Conservation (phyloP, 2,113 vertebrate genomes). For the Pleuronectes platessa region DNA sequence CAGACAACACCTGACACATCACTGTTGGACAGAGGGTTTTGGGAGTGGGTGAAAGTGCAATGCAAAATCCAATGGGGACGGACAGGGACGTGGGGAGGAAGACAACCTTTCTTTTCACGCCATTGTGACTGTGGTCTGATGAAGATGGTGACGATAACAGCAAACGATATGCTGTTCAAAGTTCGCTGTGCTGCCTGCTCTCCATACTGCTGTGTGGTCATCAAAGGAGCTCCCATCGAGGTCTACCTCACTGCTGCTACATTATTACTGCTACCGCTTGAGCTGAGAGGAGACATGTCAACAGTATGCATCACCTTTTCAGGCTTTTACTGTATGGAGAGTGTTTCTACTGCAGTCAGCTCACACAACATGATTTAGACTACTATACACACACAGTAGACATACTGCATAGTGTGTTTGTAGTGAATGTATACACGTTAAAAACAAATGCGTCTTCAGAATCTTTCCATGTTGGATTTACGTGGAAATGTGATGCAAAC, state of each 20-base stretch:
- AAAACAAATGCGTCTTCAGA: not conserved
- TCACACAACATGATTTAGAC: not conserved
- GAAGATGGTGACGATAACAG: not conserved
- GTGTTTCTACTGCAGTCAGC: not conserved
- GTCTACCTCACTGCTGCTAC: constrained; percentile 66
- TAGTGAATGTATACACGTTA: not conserved
- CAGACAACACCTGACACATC: not conserved
- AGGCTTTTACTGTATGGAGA: not conserved
- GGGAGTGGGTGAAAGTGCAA: constrained; percentile 23
- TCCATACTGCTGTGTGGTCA: constrained; percentile 55
- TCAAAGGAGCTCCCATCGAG: constrained; percentile 44
- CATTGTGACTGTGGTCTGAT: constrained; percentile 26
- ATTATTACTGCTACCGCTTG: constrained; percentile 56
- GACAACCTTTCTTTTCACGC: constrained; percentile 22
- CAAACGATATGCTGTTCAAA: constrained; percentile 27
- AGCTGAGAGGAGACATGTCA: constrained; percentile 29
- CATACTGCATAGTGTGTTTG: not conserved
- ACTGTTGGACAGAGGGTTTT: constrained; percentile 12
- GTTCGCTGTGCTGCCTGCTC: constrained; percentile 48
- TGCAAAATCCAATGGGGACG: constrained; percentile 21
- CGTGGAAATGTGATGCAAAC: constrained; percentile 40
- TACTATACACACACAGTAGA: not conserved
- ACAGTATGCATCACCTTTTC: constrained; percentile 44
- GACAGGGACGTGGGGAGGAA: constrained; percentile 1
- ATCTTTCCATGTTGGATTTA: constrained; percentile 8